Conservation (phyloP, 2,888 invertebrate genomes). For the Drosophila barbarae region DNA sequence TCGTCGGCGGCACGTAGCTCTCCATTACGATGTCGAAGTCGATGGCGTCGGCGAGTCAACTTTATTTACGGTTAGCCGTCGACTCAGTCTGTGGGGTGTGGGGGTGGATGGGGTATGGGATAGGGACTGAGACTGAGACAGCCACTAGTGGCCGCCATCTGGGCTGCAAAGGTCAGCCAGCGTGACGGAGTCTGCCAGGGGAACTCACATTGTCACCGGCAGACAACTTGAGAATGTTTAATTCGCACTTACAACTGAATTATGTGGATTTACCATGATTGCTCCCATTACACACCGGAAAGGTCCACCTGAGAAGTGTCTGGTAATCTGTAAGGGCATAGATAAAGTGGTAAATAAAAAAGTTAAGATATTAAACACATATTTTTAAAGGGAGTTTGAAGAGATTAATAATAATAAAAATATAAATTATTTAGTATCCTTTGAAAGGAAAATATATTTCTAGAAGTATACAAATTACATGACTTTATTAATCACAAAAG, state of each 20-base stretch:
- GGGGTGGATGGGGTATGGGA: neutral
- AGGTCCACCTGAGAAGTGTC: conserved; percentile 2
- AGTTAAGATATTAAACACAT: neutral
- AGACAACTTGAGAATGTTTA: conserved; percentile 29
- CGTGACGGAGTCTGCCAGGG: conserved; percentile 20
- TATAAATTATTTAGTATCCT: neutral
- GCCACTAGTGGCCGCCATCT: conserved; percentile 1
- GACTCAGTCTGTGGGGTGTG: conserved; percentile 13
- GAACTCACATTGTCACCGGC: conserved; percentile 12
- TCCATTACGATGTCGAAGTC: conserved; percentile 21
- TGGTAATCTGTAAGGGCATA: neutral
- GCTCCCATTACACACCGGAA: conserved; percentile 12
- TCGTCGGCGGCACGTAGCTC: conserved; percentile 45
- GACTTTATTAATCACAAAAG: neutral
- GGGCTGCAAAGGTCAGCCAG: conserved; percentile 26
- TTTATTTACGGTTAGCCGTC: conserved; percentile 48
- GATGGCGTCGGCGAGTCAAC: conserved; percentile 32
- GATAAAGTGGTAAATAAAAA: neutral
- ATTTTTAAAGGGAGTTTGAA: neutral
- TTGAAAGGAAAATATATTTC: neutral
- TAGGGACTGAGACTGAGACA: neutral
- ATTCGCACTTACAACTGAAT: conserved; percentile 26
- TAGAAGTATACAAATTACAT: neutral
- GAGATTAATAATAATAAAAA: neutral
- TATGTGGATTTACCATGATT: conserved; percentile 20